These are phyloP conservation scores for Myoxocephalus aenaeus DNA, from an alignment of 2,797 vertebrate species.

Conservation along the genomic window DNA sequence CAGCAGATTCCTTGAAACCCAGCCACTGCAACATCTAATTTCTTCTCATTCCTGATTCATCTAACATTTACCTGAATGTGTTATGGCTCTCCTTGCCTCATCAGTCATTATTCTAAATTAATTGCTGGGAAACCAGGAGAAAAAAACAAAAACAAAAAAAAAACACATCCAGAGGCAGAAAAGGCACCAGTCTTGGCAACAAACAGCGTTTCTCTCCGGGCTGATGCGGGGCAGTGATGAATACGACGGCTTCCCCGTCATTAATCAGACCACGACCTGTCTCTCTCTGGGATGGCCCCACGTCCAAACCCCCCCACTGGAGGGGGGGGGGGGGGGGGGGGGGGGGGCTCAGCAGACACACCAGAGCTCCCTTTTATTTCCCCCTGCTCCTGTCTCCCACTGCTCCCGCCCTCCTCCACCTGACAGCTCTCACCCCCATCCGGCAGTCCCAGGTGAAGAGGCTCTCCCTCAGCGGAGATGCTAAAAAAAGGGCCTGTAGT, in stretches of 20 bases:
- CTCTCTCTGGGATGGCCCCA: slow-evolving; percentile 54
- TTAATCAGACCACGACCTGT: slow-evolving; percentile 75
- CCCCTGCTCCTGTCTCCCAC: not conserved
- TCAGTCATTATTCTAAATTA: slow-evolving; percentile 57
- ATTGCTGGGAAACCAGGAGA: slow-evolving; percentile 42
- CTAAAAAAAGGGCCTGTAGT: slow-evolving; percentile 32
- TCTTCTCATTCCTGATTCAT: slow-evolving; percentile 34
- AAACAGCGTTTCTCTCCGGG: slow-evolving; percentile 51
- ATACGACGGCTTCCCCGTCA: slow-evolving; percentile 70
- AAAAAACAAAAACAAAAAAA: slow-evolving; percentile 1
- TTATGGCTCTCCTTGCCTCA: slow-evolving; percentile 22
- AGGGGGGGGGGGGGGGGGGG: not conserved
- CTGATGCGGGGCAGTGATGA: slow-evolving; percentile 74
- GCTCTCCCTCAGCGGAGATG: slow-evolving; percentile 36
- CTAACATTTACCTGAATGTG: slow-evolving; percentile 43
- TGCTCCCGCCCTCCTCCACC: slow-evolving; percentile 17
- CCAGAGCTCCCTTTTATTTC: not conserved
- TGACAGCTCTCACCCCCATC: slow-evolving; percentile 39
- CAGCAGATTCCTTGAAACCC: not conserved
- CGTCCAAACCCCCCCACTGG: slow-evolving; percentile 23
- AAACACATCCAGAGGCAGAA: slow-evolving; percentile 41
- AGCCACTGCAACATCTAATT: slow-evolving; percentile 12
- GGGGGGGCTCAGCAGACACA: slow-evolving; percentile 24
- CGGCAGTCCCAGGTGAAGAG: slow-evolving; percentile 41
- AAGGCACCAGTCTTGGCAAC: slow-evolving; percentile 50